These are phyloP conservation scores for Gymnocheta viridis DNA, from an alignment of 2,888 invertebrate species.

Conservation along the genomic window DNA sequence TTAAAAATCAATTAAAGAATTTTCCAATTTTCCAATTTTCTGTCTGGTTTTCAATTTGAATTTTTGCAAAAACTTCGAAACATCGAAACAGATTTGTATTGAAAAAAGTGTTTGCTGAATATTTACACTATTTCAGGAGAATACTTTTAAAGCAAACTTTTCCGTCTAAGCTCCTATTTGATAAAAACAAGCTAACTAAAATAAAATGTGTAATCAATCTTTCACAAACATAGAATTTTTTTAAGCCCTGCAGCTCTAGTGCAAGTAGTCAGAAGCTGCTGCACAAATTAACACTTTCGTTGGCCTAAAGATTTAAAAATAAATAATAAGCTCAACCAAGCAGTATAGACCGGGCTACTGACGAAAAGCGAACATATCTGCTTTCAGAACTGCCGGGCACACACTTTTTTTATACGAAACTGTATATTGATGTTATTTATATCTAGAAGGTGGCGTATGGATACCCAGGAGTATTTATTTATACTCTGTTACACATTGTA, in stretches of 20 bases:
- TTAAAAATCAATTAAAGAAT: too few relatives aligned
- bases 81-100: too few relatives aligned
- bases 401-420: background rate
- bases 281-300: too few relatives aligned
- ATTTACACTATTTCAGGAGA: too few relatives aligned
- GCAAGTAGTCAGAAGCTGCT: background rate
- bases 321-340: too few relatives aligned
- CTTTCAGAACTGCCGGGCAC: background rate
- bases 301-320: too few relatives aligned
- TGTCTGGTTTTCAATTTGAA: too few relatives aligned
- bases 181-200: slow-evolving; percentile 2
- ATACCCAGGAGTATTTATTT: slow-evolving; percentile 60
- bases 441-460: slow-evolving; percentile 21
- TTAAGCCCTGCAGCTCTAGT: background rate
- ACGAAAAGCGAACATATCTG: background rate
- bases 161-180: background rate
- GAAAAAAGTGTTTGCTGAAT: too few relatives aligned
- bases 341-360: too few relatives aligned
- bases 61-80: too few relatives aligned
- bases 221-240: background rate
- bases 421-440: slow-evolving; percentile 22
- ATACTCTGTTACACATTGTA: slow-evolving; percentile 39
- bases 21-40: background rate
- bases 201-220: slow-evolving; percentile 14
- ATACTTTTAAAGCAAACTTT: background rate